Base-by-base conservation (phyloP, 1,140 invertebrate species). In the Heterodera schachtii region DNA sequence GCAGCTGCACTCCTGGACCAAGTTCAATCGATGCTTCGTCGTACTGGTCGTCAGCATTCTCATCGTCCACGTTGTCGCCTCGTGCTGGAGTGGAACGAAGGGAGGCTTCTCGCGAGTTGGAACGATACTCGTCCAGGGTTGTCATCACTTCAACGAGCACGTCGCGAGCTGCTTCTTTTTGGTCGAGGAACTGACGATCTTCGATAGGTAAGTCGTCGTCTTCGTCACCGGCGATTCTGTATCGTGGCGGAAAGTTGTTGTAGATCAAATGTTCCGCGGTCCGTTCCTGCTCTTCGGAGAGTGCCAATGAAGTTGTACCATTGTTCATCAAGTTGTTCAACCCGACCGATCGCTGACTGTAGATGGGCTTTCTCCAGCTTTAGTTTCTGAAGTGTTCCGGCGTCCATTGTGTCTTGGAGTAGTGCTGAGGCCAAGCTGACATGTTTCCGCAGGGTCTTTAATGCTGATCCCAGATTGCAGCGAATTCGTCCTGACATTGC, bases 321-420 rank as follows among this genome's bases (percentile, higher is more conserved):
- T 11, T 5, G 31, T 6, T 5, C 4, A 70, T 70, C 69, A 9
- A 4, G 11, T 70, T 70, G 4, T 4, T 31, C 69, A 5, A 70
- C 11, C 4, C 31, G 69, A 9, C 9, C 4, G 9, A 70, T 70
- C 4, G 69, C 11, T 9, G 69, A 4, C 4, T 11, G 4, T 4
- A 70, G 69, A 70, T 70, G 31, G 4, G 69, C 69, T 11, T 70
- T 70, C 43, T 70, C 69, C 69, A 70, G 9, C 43, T 44, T 44
- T 11, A 70, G 43, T 70, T 11, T 70, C 4, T 44, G 4, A 4
- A 11, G 4, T 4, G 69, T 70, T 31, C 11, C 4, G 9, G 4
- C 69, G 11, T 70, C 69, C 43, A 11, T 5, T 41, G 4, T 44
- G 4, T 4, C 69, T 31, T 11, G 31, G 9, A 70, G 31, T n/a